Base-by-base conservation (phyloP, 2,888 invertebrate genomes). In the Pterobdella sp. region DNA sequence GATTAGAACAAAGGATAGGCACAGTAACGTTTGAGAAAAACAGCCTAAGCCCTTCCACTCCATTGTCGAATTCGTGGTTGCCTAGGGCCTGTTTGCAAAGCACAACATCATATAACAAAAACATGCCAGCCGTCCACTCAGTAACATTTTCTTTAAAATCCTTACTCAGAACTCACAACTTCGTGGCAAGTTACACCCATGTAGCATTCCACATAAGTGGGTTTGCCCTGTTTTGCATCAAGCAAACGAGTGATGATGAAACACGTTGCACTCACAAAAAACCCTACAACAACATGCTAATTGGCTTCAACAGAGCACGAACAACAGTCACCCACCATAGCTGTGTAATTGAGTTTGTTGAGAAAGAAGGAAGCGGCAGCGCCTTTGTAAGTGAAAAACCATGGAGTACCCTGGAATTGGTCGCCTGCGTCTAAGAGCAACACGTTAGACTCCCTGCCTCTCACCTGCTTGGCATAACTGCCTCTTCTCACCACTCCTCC, bases 41-140 rank as follows among this genome's bases (percentile, higher is more conserved):
- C 0, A 91, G 90, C 22, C 88, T 85, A 18, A 94, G 83, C 2
- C 91, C 92, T 0, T 85, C 84, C 0, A 91, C 86, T 2, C 90
- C 90, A 75, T 90, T 88, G 84, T 94, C 94, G 80, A 95, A 92
- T 84, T 95, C 94, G 82, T 95, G 94, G 81, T 94, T 94, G 34
- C 94, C 94, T 76, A 94, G 85, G n/a, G 90, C 90, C 93, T 93
- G 86, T 18, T n/a, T n/a, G n/a, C n/a, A n/a, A n/a, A n/a, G n/a
- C n/a, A n/a, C n/a, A n/a, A n/a, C n/a, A n/a, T n/a, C n/a, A n/a
- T n/a, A n/a, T n/a, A n/a, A n/a, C n/a, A n/a, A n/a, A n/a, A n/a
- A n/a, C n/a, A n/a, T n/a, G n/a, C n/a, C n/a, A n/a, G n/a, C n/a
- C n/a, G n/a, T n/a, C n/a, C n/a, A n/a, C n/a, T n/a, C n/a, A n/a